Evolutionary conservation across 2,888 invertebrate species (phyloP).

Genomic region (Polydrusus tereticollis): DNA sequence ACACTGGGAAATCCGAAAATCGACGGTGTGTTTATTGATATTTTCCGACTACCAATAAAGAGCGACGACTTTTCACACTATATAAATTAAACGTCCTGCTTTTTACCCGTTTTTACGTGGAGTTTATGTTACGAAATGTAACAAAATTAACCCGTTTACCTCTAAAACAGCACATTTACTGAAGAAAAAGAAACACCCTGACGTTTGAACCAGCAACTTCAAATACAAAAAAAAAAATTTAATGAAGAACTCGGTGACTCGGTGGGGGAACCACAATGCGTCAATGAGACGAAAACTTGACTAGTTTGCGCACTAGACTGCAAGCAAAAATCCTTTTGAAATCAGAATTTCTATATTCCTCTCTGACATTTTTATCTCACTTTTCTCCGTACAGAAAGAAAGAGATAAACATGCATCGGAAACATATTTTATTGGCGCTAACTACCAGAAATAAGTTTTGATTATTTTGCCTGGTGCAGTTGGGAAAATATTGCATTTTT

Average conservation of each 20-base stretch:
- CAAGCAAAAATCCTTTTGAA: not conserved
- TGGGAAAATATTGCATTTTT: not conserved
- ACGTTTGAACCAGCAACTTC: not conserved
- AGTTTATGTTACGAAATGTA: slow-evolving; percentile 10
- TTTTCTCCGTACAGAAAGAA: no score
- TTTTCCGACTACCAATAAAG: slow-evolving; percentile 22
- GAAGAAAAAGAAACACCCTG: slow-evolving; percentile 27
- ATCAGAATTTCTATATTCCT: not conserved
- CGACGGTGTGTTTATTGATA: slow-evolving; percentile 34
- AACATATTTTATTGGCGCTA: not conserved
- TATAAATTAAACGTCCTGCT: not conserved
- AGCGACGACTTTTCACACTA: slow-evolving; percentile 1
- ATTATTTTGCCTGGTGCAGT: not conserved
- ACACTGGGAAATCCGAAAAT: slow-evolving; percentile 41
- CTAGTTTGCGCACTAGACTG: not conserved
- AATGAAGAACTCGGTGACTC: slow-evolving; percentile 9
- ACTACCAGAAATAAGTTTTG: slow-evolving; percentile 7
- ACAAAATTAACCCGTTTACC: not conserved
- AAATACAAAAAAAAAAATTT: slow-evolving; percentile 19
- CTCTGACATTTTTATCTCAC: no score
- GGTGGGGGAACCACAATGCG: slow-evolving; percentile 31
- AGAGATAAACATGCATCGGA: no score
- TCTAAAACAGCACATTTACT: slow-evolving; percentile 20
- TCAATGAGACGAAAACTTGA: not conserved
- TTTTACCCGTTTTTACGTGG: slow-evolving; percentile 7